Percentiles rank a stretch among this genome's conserved stretches.
phyloP scores from a whole-genome alignment of 2,113 vertebrate genomes.

The Sarotherodon lohbergeri region DNA sequence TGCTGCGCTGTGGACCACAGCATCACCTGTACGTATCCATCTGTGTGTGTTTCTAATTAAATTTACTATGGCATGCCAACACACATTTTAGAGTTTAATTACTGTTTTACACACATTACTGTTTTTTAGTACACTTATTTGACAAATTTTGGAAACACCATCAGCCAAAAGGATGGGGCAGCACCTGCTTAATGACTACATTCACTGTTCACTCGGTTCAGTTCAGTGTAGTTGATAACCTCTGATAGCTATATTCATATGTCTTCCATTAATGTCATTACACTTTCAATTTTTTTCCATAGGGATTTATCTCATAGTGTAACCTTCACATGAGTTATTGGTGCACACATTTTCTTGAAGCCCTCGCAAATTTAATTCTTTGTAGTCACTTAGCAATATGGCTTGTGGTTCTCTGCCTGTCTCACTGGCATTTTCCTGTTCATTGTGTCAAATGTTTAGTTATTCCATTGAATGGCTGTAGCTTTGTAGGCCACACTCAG shows the following conservation, averaged over 20 bases:
- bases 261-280: not conserved
- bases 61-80: not conserved
- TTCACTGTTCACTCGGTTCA: not conserved
- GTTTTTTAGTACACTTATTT: not conserved
- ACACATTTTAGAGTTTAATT: not conserved
- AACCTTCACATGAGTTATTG: no score
- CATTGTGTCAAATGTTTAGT: rapidly evolving
- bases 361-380: no score
- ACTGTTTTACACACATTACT: not conserved
- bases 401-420: no score
- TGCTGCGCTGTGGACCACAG: constrained; percentile 65
- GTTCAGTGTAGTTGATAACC: not conserved
- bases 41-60: not conserved
- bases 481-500: rapidly evolving
- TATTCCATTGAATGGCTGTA: not conserved
- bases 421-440: not conserved
- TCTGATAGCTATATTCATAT: not conserved
- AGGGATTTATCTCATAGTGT: no score
- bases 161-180: not conserved
- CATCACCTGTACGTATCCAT: constrained; percentile 38
- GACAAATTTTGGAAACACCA: not conserved
- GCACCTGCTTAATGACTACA: not conserved
- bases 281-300: not conserved
- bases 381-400: no score
- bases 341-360: no score